Percentiles rank a stretch among this genome's conserved stretches.
Conservation (phyloP, 2,113 vertebrate genomes). For the Rhinopithecus roxellana region DNA sequence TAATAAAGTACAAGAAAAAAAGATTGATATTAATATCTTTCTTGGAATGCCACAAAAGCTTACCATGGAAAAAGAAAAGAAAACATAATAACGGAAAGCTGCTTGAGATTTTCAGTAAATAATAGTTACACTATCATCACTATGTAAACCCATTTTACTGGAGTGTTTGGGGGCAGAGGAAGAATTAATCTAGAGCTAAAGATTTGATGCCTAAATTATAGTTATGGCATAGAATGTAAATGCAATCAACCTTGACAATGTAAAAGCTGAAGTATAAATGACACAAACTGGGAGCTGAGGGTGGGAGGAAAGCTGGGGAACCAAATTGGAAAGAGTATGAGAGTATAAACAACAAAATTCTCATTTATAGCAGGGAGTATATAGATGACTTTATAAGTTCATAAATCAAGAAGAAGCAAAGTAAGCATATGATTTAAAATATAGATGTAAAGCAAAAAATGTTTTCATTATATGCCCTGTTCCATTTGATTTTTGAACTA, state of each 20-base stretch:
- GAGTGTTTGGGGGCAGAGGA: not conserved
- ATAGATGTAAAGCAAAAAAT: not conserved
- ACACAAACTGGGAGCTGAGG: not conserved
- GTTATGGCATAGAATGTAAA: conserved; percentile 16
- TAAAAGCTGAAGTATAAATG: conserved; percentile 1
- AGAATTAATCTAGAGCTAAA: not conserved
- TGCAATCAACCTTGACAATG: not conserved
- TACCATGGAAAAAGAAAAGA: not conserved
- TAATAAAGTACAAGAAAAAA: not conserved
- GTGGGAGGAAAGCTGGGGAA: not conserved
- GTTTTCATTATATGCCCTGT: not conserved
- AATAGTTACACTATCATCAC: not conserved
- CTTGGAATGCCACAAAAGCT: not conserved
- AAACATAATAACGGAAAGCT: not conserved
- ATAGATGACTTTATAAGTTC: not conserved
- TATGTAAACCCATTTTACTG: not conserved
- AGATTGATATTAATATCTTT: not conserved
- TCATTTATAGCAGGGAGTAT: not conserved
- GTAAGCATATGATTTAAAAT: not conserved
- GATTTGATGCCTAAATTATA: not conserved
- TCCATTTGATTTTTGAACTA: conserved; percentile 1
- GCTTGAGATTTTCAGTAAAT: not conserved
- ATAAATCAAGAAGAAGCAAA: conserved; percentile 40
- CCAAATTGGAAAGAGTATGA: not conserved
- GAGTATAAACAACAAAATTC: not conserved